Evolutionary conservation across 2,888 invertebrate species (phyloP), one percentile per base, ranked within the genome.

Genomic region (Quadroppia sp.): DNA sequence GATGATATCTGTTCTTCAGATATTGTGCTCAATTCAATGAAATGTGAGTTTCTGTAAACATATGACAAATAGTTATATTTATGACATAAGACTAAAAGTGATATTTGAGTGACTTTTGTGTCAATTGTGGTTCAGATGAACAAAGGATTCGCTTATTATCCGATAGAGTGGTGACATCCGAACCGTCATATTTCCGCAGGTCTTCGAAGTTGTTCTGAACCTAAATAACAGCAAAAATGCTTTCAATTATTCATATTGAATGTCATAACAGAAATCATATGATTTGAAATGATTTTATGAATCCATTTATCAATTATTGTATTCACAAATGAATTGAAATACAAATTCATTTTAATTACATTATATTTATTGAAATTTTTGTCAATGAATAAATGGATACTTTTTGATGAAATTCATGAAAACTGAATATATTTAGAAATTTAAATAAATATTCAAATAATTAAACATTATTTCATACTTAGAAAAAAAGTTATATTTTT

Each of bases 21-120:
- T 69, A 69, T 69, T 45, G 69, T 69, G 28, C 69, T 69, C 45
- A 69, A 69, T 69, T 69, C 69, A 11, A 69, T 45, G 40, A 64
- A 64, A 40, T 64, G 64, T 17, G 45, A 69, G 45, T 69, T 69
- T 45, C 69, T 69, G 17, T 20, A 1, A 69, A 69, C 11, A 40
- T 28, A 32, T 25, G 9, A 59, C 3, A 59, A 17, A 17, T 28
- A 59, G 28, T 59, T 28, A 17, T 30, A n/a, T n/a, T n/a, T n/a
- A n/a, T n/a, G n/a, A n/a, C 15, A 59, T 28, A n/a, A 9, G 13
- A 32, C 32, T 28, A 59, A 32, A 23, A 28, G 6, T 30, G n/a
- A 28, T 23, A n/a, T 2, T 32, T 9, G 3, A 9, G 3, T 36
- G 20, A 40, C 36, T 36, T 64, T 30, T 30, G 61, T 11, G 36